Evolutionary conservation across 2,113 vertebrate genomes (phyloP), one percentile per base, ranked within the genome.

Genomic region (Nerophis lumbriciformis): DNA sequence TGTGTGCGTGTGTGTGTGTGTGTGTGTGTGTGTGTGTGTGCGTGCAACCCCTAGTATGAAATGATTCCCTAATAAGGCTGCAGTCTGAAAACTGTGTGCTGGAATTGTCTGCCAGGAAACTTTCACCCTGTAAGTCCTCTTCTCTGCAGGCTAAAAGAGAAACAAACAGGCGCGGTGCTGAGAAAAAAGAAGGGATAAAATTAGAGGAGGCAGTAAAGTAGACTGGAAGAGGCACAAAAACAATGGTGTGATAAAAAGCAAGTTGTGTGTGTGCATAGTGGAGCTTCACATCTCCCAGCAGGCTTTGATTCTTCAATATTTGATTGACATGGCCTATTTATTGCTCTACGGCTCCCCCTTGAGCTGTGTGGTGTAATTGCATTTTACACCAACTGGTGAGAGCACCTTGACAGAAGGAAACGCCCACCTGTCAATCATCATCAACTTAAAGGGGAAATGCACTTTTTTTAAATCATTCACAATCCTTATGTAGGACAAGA

Each of bases 51-150:
- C 71, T 70, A 75, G 80, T 82, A 79, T 75, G 72, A 69, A 75
- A 84, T 79, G 86, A 92, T 89, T 89, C 90, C 28, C 90, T 91
- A 91, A 92, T 92, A 92, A 88, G 90, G 90, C 59, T 88, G 87
- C 71, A 87, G 82, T 65, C 73, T 71, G 50, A 75, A 76, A 76
- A 44, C 71, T 87, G 85, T 74, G 78, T 82, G 62, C 73, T 80
- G 68, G 75, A 78, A 68, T 75, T 16, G 75, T 78, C 83, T 89
- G 88, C 87, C 89, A 88, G 86, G 85, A 86, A 90, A 89, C 83
- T 87, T 88, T 45, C 55, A 67, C 77, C 73, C 79, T 72, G 78
- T 82, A 75, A 71, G 75, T 75, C 66, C 73, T 84, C 80, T 67
- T 55, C 66, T 79, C 68, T 42, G 60, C 78, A 62, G 61, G 66